A percentile compares a stretch with the other conserved stretches of the same genome.
These are phyloP conservation scores for Phortica variegata DNA, from an alignment of 1,140 invertebrate species.

Conservation along the genomic window DNA sequence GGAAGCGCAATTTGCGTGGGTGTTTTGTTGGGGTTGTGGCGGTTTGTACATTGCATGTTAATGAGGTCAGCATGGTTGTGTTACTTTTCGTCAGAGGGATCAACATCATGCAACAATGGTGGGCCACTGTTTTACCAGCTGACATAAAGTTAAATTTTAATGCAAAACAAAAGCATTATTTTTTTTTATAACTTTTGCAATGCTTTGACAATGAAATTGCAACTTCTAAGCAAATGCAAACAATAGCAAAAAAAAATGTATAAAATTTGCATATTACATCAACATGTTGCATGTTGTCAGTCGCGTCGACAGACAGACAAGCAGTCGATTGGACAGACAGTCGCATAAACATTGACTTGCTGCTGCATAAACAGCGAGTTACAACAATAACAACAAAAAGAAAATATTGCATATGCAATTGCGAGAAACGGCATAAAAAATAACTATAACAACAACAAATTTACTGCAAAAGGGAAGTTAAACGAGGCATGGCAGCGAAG, in stretches of 20 bases:
- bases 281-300: slow-evolving; percentile 38
- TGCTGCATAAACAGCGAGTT: slow-evolving; percentile 3
- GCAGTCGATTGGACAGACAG: neutral
- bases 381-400: neutral
- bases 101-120: too few species aligned
- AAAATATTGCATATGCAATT: slow-evolving; percentile 42
- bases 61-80: too few species aligned
- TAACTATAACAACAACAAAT: slow-evolving; percentile 1
- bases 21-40: too few species aligned
- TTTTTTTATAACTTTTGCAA: too few species aligned
- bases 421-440: slow-evolving; percentile 26
- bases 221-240: neutral
- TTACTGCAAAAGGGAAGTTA: slow-evolving; percentile 9
- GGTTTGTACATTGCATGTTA: too few species aligned
- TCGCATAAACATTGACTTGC: neutral
- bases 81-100: too few species aligned
- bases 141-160: too few species aligned
- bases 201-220: too few species aligned
- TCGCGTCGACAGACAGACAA: slow-evolving; percentile 2
- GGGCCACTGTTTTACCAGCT: too few species aligned
- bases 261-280: slow-evolving; percentile 47
- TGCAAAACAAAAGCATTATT: too few species aligned
- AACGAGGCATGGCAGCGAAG: slow-evolving; percentile 33
- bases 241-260: slow-evolving; percentile 25
- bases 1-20: too few species aligned